These are phyloP conservation scores for Drosophila maculinotata DNA, from an alignment of 2,888 invertebrate species.

Conservation along the genomic window DNA sequence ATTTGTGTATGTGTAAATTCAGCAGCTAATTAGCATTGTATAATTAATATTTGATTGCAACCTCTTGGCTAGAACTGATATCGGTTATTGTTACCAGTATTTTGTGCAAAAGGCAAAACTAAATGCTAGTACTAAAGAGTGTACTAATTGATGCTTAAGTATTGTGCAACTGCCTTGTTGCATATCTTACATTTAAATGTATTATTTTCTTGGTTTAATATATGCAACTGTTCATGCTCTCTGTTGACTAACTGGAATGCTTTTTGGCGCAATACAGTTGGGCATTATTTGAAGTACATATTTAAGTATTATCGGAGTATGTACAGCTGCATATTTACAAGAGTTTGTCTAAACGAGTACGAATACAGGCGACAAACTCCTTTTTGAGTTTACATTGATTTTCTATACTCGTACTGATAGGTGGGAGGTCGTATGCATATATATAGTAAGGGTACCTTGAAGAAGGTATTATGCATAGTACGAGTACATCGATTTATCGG, in stretches of 20 bases:
- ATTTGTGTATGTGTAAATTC: conserved; percentile 41
- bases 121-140: conserved; percentile 64
- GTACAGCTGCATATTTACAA: conserved; percentile 44
- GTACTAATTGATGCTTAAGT: conserved; percentile 51
- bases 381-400: conserved; percentile 23
- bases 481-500: no score
- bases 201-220: conserved; percentile 12
- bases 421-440: no score
- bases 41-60: conserved; percentile 16
- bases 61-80: conserved; percentile 32
- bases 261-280: conserved; percentile 33
- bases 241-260: conserved; percentile 35
- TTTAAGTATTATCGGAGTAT: conserved; percentile 29
- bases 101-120: conserved; percentile 68
- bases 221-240: conserved; percentile 55
- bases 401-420: conserved; percentile 6
- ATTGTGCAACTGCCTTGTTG: conserved; percentile 56
- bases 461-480: not conserved
- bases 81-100: conserved; percentile 19
- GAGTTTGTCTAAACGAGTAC: conserved; percentile 33
- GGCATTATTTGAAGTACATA: conserved; percentile 16
- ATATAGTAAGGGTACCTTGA: no score
- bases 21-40: conserved; percentile 78
- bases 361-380: conserved; percentile 45
- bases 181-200: conserved; percentile 19